These are phyloP conservation scores for Sorex araneus DNA, from an alignment of 2,113 vertebrate genomes.

Conservation along the genomic window DNA sequence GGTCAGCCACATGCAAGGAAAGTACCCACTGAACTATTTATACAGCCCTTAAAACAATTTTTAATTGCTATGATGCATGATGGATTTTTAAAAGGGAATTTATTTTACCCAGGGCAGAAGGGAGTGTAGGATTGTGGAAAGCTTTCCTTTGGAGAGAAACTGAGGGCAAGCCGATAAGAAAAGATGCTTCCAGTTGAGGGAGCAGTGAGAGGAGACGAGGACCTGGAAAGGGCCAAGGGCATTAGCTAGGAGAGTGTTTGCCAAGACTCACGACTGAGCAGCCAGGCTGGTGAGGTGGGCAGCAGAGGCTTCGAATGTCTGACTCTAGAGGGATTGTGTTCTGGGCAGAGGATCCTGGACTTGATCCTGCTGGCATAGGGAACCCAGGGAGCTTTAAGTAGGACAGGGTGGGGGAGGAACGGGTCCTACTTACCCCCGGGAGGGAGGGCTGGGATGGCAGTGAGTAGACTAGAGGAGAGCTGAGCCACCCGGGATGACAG, in stretches of 20 bases:
- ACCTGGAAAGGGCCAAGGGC: neutral
- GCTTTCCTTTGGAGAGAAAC: neutral
- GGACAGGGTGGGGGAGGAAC: neutral
- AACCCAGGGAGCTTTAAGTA: neutral
- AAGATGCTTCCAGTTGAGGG: neutral
- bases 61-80: no score
- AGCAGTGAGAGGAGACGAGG: neutral
- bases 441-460: neutral
- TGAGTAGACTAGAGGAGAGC: neutral
- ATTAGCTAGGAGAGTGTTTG: neutral
- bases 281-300: neutral
- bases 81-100: no score
- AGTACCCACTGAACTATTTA: no score
- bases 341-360: constrained; percentile 16
- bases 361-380: neutral
- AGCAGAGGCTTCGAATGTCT: fast-evolving
- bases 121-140: neutral
- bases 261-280: neutral
- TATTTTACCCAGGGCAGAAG: neutral
- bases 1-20: no score
- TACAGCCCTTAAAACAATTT: no score
- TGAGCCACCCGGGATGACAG: neutral
- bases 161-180: neutral
- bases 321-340: neutral
- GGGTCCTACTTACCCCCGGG: neutral